phyloP scores from a whole-genome alignment of 1,140 invertebrate genomes.

The Eumaeus atala region DNA sequence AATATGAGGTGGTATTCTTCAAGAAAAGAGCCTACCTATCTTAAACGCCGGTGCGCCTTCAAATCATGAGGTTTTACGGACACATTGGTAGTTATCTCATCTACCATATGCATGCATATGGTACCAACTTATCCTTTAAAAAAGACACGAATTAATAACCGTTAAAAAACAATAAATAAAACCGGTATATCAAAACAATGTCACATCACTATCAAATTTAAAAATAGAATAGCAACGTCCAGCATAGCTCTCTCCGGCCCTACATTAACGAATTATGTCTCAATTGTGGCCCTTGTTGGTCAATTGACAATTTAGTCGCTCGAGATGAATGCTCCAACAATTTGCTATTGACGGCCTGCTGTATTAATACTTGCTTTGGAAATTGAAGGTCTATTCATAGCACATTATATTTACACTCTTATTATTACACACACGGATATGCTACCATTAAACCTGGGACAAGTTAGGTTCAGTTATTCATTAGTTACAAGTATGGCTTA shows the following conservation, averaged over 20 bases:
- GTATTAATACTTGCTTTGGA: neutral
- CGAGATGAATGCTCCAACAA: neutral
- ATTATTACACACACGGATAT: no score
- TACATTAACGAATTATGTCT: slow-evolving; percentile 25
- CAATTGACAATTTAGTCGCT: slow-evolving; percentile 18
- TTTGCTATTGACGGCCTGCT: neutral
- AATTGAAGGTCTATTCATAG: neutral
- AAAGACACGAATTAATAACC: no score
- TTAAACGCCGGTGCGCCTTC: no score
- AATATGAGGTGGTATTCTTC: no score
- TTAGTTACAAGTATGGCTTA: no score
- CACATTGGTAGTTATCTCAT: no score
- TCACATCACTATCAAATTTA: slow-evolving; percentile 15
- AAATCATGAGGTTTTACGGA: no score
- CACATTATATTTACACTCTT: neutral
- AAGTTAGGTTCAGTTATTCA: no score
- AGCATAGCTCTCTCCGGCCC: slow-evolving; percentile 17
- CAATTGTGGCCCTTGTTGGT: slow-evolving; percentile 28
- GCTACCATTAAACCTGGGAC: no score
- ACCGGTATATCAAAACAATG: neutral
- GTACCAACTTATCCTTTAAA: no score
- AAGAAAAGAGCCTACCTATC: no score
- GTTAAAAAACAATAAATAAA: neutral
- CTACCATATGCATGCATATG: no score
- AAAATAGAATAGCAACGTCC: slow-evolving; percentile 21